Conservation (phyloP, 37 sponge, comb jelly and placozoan species). For the Crambe crambe region DNA sequence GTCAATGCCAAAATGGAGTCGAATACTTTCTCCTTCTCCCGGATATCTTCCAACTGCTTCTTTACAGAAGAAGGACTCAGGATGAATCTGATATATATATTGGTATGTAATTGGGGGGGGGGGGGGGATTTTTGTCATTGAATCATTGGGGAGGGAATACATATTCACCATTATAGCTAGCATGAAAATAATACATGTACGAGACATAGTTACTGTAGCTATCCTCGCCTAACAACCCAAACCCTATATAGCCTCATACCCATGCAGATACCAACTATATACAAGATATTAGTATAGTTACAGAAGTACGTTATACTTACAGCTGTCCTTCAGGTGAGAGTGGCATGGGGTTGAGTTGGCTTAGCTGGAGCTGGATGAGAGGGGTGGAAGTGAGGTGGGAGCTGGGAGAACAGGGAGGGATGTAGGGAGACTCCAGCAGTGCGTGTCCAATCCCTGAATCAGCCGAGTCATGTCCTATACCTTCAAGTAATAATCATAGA, state of each 20-base stretch:
- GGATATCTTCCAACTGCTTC: constrained; percentile 12
- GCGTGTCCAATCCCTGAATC: constrained; percentile 63
- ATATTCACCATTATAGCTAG: too few relatives aligned
- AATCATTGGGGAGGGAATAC: too few relatives aligned
- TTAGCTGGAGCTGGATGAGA: constrained; percentile 15
- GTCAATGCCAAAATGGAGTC: constrained; percentile 55
- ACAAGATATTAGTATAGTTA: too few relatives aligned
- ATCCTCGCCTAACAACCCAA: too few relatives aligned
- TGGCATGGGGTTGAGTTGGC: constrained; percentile 46
- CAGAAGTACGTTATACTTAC: too few relatives aligned
- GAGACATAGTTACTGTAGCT: background rate
- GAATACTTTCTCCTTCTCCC: constrained; percentile 51
- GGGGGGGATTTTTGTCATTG: too few relatives aligned
- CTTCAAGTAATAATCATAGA: too few relatives aligned
- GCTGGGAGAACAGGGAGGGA: constrained; percentile 12
- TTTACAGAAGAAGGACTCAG: constrained; percentile 34
- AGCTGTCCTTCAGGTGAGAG: constrained; percentile 32
- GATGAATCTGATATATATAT: constrained; percentile 4
- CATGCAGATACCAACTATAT: too few relatives aligned
- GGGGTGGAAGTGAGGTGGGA: constrained; percentile 11
- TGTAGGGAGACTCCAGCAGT: constrained; percentile 63
- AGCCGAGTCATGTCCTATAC: constrained; percentile 30
- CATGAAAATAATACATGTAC: background rate
- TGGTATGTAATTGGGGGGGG: too few relatives aligned
- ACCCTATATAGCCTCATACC: too few relatives aligned